Evolutionary conservation across 2,888 invertebrate species (phyloP).

Genomic region (Alviniconcha strummeri): DNA sequence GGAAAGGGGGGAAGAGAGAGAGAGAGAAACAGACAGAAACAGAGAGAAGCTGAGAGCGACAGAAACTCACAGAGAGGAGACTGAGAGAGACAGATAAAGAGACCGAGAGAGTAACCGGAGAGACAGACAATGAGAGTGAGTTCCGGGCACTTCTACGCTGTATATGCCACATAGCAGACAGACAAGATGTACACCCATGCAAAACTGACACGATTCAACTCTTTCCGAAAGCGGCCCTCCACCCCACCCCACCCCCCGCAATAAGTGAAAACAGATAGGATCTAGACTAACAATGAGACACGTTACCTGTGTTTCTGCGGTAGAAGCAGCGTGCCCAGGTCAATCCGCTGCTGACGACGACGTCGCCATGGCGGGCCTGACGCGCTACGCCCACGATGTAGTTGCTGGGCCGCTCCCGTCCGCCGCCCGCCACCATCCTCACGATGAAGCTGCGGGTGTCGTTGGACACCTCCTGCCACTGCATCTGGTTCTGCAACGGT

Average conservation of each 20-base stretch:
- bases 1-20: neutral
- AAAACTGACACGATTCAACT: too few species aligned
- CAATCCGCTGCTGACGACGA: slow-evolving; percentile 34
- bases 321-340: slow-evolving; percentile 37
- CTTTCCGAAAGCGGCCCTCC: too few species aligned
- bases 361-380: slow-evolving; percentile 21
- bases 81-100: neutral
- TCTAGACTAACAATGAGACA: too few species aligned
- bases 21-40: neutral
- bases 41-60: neutral
- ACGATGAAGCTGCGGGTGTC: neutral
- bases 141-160: neutral
- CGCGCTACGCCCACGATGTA: slow-evolving; percentile 34
- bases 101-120: neutral
- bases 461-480: slow-evolving; percentile 13
- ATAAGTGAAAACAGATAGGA: neutral
- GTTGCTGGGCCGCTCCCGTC: slow-evolving; percentile 4
- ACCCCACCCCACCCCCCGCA: neutral
- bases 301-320: slow-evolving; percentile 32
- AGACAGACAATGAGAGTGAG: neutral
- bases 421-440: neutral
- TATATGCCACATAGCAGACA: neutral
- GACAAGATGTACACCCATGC: neutral
- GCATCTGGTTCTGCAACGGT: slow-evolving; percentile 7
- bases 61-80: slow-evolving; percentile 5